These are phyloP conservation scores for Trachemys scripta DNA, from an alignment of 2,113 vertebrate species.

Conservation along the genomic window DNA sequence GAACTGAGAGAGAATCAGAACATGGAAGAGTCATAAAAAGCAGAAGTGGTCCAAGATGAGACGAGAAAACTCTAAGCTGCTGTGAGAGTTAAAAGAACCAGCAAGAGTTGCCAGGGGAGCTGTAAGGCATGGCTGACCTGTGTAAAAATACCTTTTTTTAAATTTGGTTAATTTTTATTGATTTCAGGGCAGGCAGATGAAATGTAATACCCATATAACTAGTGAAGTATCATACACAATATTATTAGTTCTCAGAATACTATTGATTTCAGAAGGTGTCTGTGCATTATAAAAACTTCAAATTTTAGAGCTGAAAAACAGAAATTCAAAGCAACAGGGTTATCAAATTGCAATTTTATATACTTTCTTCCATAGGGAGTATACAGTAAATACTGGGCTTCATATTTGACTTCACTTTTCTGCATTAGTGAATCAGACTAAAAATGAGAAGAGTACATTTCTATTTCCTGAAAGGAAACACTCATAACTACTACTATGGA, in stretches of 20 bases:
- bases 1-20: not conserved
- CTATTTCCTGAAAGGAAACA: not conserved
- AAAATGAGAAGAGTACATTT: not conserved
- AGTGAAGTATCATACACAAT: not conserved
- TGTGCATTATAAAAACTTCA: not conserved
- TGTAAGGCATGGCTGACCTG: not conserved
- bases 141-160: not conserved
- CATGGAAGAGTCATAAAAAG: not conserved
- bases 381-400: not conserved
- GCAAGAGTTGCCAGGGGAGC: not conserved
- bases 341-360: not conserved
- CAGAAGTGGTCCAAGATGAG: not conserved
- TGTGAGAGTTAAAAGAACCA: not conserved
- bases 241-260: not conserved
- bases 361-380: not conserved
- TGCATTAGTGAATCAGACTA: not conserved
- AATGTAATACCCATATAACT: not conserved
- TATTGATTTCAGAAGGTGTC: not conserved
- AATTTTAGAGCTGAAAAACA: not conserved
- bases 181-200: not conserved
- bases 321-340: not conserved
- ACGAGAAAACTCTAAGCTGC: not conserved
- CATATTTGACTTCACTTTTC: not conserved
- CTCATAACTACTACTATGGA: not conserved
- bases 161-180: not conserved